phyloP scores from a whole-genome alignment of 2,888 invertebrate genomes.

The Torymus texanus region DNA sequence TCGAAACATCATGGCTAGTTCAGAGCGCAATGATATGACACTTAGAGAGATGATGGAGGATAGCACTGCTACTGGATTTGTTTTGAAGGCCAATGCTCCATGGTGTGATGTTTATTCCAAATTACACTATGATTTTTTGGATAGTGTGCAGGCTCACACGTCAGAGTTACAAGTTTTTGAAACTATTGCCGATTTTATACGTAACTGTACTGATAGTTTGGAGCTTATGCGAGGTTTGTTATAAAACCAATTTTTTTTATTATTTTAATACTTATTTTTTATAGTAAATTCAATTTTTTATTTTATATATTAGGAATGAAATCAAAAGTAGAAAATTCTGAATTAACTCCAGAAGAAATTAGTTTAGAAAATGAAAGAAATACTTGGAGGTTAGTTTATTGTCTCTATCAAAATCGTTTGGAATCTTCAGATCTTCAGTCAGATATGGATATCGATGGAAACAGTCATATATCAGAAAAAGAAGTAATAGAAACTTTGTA shows the following conservation, averaged over 20 bases:
- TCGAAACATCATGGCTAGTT: slow-evolving; percentile 62
- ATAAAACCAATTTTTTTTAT: slow-evolving; percentile 17
- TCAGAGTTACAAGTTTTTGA: slow-evolving; percentile 78
- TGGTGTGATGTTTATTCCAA: slow-evolving; percentile 69
- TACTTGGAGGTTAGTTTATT: slow-evolving; percentile 90
- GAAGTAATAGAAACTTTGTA: slow-evolving; percentile 79
- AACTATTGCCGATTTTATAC: slow-evolving; percentile 80
- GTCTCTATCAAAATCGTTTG: slow-evolving; percentile 88
- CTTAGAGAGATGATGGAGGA: slow-evolving; percentile 72
- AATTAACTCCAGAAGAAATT: slow-evolving; percentile 68
- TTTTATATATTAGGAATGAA: slow-evolving; percentile 67
- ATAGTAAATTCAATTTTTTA: slow-evolving; percentile 19
- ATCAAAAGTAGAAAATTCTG: slow-evolving; percentile 68
- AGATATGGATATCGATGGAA: slow-evolving; percentile 62
- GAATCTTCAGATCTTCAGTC: slow-evolving; percentile 68
- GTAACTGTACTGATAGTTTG: slow-evolving; percentile 80
- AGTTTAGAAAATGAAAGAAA: slow-evolving; percentile 87
- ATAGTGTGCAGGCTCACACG: slow-evolving; percentile 68
- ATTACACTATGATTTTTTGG: slow-evolving; percentile 70
- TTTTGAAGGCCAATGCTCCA: slow-evolving; percentile 69
- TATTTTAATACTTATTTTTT: neutral
- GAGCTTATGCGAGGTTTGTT: slow-evolving; percentile 73
- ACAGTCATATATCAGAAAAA: slow-evolving; percentile 77
- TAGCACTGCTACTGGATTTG: slow-evolving; percentile 67
- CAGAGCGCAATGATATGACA: slow-evolving; percentile 65